Conservation (phyloP, 1,140 invertebrate genomes). For the Lamellibrachia luymesi region DNA sequence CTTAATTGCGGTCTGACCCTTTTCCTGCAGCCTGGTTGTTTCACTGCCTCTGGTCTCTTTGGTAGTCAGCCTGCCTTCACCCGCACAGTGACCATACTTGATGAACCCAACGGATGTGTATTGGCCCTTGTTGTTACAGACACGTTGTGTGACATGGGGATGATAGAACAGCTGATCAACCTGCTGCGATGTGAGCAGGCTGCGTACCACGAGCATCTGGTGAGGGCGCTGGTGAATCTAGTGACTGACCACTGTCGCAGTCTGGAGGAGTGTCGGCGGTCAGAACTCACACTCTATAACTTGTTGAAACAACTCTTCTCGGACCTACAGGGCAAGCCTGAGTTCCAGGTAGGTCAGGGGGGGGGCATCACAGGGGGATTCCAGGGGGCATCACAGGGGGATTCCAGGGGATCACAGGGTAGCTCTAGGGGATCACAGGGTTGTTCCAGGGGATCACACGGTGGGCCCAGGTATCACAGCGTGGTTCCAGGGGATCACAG, state of each 20-base stretch:
- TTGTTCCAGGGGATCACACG: no score
- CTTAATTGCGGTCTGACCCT: no score
- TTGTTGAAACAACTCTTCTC: conserved; percentile 55
- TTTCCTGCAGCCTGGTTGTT: no score
- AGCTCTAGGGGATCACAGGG: not conserved
- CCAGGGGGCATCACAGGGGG: not conserved
- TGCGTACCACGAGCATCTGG: conserved; percentile 61
- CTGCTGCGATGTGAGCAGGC: conserved; percentile 57
- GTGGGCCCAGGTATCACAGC: no score
- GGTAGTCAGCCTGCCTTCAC: no score
- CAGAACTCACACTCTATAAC: conserved; percentile 58
- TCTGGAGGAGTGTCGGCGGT: conserved; percentile 57
- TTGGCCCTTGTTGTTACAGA: conserved; percentile 38
- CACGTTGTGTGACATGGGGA: conserved; percentile 62
- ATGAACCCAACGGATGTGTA: not conserved
- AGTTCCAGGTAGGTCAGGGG: conserved; percentile 45
- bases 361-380: not conserved
- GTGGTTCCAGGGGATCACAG: not conserved
- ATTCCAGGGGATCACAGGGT: not conserved
- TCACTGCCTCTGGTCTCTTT: no score
- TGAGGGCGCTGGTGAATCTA: conserved; percentile 60
- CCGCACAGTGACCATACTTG: not conserved
- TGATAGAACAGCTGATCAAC: conserved; percentile 62
- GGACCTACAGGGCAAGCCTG: conserved; percentile 47
- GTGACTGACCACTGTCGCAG: conserved; percentile 58